Base-by-base conservation (phyloP, 2,797 vertebrate species). In the Semaprochilodus insignis region DNA sequence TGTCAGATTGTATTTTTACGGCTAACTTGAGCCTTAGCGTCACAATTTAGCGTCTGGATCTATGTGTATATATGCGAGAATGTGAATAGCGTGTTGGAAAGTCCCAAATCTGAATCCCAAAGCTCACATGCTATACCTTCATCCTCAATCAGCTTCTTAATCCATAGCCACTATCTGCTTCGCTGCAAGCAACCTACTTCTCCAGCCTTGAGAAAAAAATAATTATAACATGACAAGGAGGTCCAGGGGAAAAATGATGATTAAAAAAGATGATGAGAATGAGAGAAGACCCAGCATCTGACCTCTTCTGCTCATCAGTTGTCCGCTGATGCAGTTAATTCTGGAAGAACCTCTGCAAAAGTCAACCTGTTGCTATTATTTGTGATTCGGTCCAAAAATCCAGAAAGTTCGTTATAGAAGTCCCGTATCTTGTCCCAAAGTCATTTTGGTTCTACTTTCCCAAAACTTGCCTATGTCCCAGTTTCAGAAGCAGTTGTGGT, bases 201-300 rank as follows among this genome's bases (percentile, higher is more conserved):
- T 79, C 51, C 69, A 82, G 66, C 67, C 81, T 74, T 77, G 55
- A 81, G 77, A 71, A 79, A 74, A n/a, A 77, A 83, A 84, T 87
- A 78, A 85, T 85, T 81, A 85, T 80, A 78, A 83, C 83, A 85
- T 77, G 77, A 80, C 60, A 74, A 80, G 36, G 74, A 84, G 66
- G 70, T 72, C 69, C 25, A 44, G 19, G 19, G 27, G 34, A 51
- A 82, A 77, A 78, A 55, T 66, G 66, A 67, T 84, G 71, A 84
- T 86, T 84, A 81, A 84, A 81, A 84, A 60, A 57, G 71, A 84
- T 76, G 48, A 36, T 78, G 34, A 25, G 19, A 76, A 77, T 67
- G 57, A 81, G 67, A 81, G 66, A 81, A 74, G 67, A 19, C 14
- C 44, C 74, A 31, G 71, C 40, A 4, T 79, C 81, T 85, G 81